phyloP scores from a whole-genome alignment of 2,888 invertebrate species.

The Dusona sp. region DNA sequence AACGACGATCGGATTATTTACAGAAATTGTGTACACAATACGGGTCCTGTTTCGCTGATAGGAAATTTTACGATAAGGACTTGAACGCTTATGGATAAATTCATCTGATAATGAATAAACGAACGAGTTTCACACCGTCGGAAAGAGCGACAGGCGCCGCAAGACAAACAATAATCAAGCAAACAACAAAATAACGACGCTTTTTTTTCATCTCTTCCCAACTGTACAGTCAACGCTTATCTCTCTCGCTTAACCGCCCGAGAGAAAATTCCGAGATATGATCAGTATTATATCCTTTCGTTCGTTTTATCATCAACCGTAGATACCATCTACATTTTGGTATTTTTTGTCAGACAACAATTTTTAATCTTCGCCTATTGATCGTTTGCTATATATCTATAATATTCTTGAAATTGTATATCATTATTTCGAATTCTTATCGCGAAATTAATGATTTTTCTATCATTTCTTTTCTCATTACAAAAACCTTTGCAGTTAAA shows the following conservation, averaged over 20 bases:
- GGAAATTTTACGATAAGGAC: constrained; percentile 40
- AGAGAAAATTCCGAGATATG: constrained; percentile 18
- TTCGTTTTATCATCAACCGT: background rate
- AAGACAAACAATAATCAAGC: constrained; percentile 67
- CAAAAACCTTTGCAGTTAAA: background rate
- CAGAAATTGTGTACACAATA: constrained; percentile 61
- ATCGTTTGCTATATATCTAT: background rate
- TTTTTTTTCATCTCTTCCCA: constrained; percentile 9
- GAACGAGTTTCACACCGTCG: constrained; percentile 27
- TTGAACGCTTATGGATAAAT: constrained; percentile 32
- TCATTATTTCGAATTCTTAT: background rate
- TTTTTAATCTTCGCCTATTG: background rate
- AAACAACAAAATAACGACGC: constrained; percentile 62
- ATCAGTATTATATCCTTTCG: constrained; percentile 7
- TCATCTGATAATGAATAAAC: constrained; percentile 57
- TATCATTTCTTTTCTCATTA: background rate
- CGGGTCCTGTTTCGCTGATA: constrained; percentile 43
- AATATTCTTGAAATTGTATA: background rate
- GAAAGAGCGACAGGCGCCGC: constrained; percentile 69
- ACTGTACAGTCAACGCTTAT: background rate
- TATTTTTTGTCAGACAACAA: background rate
- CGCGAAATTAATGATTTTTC: background rate
- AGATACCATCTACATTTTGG: background rate
- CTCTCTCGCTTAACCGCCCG: background rate
- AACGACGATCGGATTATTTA: constrained; percentile 53